Evolutionary conservation across 2,888 invertebrate species (phyloP).

Genomic region (Tillus elongatus): DNA sequence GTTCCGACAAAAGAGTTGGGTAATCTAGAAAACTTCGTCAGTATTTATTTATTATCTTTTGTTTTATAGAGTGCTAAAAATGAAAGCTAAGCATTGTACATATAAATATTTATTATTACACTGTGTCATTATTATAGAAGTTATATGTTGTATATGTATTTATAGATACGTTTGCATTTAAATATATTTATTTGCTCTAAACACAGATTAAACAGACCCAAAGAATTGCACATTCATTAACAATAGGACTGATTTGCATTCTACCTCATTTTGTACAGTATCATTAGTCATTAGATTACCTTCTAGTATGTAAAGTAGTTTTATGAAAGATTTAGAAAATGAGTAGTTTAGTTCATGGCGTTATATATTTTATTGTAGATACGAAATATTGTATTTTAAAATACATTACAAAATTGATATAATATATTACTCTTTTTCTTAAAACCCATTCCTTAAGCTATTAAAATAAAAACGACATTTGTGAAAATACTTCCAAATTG

Average conservation of each 20-base stretch:
- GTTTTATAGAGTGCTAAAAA: not conserved
- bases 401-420: no score
- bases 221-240: constrained; percentile 27
- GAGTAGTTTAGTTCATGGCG: no score
- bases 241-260: constrained; percentile 41
- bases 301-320: constrained; percentile 15
- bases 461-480: no score
- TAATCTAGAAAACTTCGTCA: no score
- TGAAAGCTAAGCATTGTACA: constrained; percentile 14
- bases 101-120: constrained; percentile 25
- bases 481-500: no score
- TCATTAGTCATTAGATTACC: constrained; percentile 36
- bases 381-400: no score
- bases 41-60: constrained; percentile 18
- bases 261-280: constrained; percentile 40
- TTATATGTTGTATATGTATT: constrained; percentile 15
- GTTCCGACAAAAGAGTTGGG: no score
- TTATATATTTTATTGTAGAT: no score
- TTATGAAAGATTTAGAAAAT: not conserved
- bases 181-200: no score
- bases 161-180: constrained; percentile 16
- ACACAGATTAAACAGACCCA: no score
- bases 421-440: no score
- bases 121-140: constrained; percentile 15
- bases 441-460: no score